Evolutionary conservation across 2,888 invertebrate species (phyloP).

Genomic region (Chrysolina oricalcia): DNA sequence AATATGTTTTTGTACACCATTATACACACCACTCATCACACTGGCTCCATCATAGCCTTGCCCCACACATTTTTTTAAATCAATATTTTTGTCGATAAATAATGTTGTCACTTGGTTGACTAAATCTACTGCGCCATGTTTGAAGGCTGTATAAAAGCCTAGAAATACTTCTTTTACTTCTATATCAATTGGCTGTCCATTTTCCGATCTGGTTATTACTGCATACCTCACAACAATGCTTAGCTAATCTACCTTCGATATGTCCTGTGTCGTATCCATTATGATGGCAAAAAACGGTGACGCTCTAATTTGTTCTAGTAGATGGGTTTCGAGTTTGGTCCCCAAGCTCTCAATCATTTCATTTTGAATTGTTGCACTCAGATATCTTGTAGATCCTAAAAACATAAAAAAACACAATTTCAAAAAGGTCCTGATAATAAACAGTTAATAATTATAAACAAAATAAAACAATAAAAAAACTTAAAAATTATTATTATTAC

Average conservation of each 20-base stretch:
- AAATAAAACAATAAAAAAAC: too few relatives aligned
- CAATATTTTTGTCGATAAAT: too few relatives aligned
- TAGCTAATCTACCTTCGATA: slow-evolving; percentile 62
- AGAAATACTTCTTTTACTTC: slow-evolving; percentile 58
- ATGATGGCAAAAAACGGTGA: slow-evolving; percentile 58
- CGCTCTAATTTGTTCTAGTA: too few relatives aligned
- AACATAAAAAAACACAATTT: slow-evolving; percentile 32
- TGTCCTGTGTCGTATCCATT: slow-evolving; percentile 59
- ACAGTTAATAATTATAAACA: slow-evolving; percentile 37
- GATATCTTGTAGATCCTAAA: too few relatives aligned
- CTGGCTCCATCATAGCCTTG: too few relatives aligned
- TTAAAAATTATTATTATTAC: slow-evolving; percentile 55
- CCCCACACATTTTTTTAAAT: too few relatives aligned
- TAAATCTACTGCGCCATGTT: slow-evolving; percentile 59
- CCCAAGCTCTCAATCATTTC: slow-evolving; percentile 49
- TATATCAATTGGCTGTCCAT: slow-evolving; percentile 52
- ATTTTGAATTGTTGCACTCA: slow-evolving; percentile 54
- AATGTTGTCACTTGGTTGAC: slow-evolving; percentile 58
- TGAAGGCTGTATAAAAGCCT: slow-evolving; percentile 54
- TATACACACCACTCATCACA: too few relatives aligned
- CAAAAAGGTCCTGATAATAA: slow-evolving; percentile 38
- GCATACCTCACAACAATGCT: slow-evolving; percentile 55
- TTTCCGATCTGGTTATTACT: slow-evolving; percentile 42
- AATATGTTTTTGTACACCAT: too few relatives aligned
- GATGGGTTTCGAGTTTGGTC: slow-evolving; percentile 36